A percentile compares a stretch with the other conserved stretches of the same genome.
These are phyloP conservation scores for Merluccius polli DNA, from an alignment of 2,797 vertebrate genomes.

Conservation along the genomic window DNA sequence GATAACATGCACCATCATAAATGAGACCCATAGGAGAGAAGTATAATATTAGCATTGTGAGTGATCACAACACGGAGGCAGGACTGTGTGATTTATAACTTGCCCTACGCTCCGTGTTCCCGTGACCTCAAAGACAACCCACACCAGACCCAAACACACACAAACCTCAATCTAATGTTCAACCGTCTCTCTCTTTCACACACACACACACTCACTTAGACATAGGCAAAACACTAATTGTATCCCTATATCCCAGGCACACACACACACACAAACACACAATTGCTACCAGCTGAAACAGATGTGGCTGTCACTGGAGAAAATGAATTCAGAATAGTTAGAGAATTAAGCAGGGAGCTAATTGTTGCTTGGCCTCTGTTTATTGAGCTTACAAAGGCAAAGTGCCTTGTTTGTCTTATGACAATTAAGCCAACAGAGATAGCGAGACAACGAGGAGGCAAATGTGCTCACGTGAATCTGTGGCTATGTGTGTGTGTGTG, in stretches of 20 bases:
- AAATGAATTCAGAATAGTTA: slow-evolving; percentile 82
- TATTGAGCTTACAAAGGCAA: slow-evolving; percentile 74
- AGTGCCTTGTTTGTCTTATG: slow-evolving; percentile 78
- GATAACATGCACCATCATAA: not conserved
- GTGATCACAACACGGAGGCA: slow-evolving; percentile 11
- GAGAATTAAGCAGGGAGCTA: slow-evolving; percentile 83
- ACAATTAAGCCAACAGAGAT: slow-evolving; percentile 73
- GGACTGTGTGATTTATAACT: slow-evolving; percentile 25
- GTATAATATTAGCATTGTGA: too few relatives aligned
- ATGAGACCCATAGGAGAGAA: not conserved
- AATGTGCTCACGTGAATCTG: not conserved
- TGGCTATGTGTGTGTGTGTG: slow-evolving; percentile 17
- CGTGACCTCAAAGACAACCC: not conserved
- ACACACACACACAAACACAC: slow-evolving; percentile 21
- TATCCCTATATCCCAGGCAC: slow-evolving; percentile 2
- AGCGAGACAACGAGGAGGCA: slow-evolving; percentile 32
- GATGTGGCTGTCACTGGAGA: slow-evolving; percentile 76
- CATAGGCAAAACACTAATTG: slow-evolving; percentile 15
- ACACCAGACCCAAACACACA: not conserved
- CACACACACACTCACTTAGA: slow-evolving; percentile 26
- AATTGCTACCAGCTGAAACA: slow-evolving; percentile 71
- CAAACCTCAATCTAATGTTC: not conserved
- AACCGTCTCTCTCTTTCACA: not conserved
- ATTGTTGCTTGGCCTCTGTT: slow-evolving; percentile 78
- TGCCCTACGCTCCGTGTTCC: not conserved